A percentile compares a stretch with the other conserved stretches of the same genome.
These are phyloP conservation scores for Xerus rutilus DNA, from an alignment of 2,797 vertebrate species.

Conservation along the genomic window DNA sequence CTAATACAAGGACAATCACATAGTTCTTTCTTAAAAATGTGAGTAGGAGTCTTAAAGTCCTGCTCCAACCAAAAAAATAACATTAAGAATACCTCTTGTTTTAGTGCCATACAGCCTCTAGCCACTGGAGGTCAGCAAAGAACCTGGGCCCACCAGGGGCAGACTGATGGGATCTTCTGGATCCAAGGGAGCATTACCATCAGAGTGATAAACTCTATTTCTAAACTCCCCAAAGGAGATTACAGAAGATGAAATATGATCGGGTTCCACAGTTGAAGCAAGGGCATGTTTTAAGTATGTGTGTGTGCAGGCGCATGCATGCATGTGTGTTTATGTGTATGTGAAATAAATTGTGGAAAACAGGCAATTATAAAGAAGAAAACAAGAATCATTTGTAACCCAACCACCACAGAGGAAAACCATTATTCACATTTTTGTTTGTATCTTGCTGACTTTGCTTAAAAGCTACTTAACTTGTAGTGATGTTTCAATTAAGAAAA, in stretches of 20 bases:
- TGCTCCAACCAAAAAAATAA: neutral
- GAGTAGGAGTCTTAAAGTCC: neutral
- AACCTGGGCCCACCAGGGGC: conserved; percentile 60
- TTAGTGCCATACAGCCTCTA: conserved; percentile 36
- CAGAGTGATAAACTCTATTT: neutral
- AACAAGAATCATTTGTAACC: conserved; percentile 36
- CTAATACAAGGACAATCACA: neutral
- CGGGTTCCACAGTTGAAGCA: neutral
- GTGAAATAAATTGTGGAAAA: conserved; percentile 38
- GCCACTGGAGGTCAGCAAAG: conserved; percentile 80
- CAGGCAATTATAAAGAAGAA: conserved; percentile 47
- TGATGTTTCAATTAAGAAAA: conserved; percentile 50
- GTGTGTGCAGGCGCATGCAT: neutral
- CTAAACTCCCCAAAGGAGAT: neutral
- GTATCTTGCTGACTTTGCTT: conserved; percentile 36
- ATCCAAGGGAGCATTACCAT: neutral
- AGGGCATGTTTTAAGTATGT: neutral
- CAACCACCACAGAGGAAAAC: conserved; percentile 28
- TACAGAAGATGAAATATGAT: neutral
- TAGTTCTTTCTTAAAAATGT: conserved; percentile 40
- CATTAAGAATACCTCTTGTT: neutral
- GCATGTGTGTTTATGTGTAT: neutral
- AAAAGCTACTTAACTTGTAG: conserved; percentile 49
- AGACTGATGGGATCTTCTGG: neutral
- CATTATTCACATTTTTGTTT: conserved; percentile 54